These are phyloP conservation scores for Trissolcus basalis DNA, from an alignment of 1,140 invertebrate species.

Conservation along the genomic window DNA sequence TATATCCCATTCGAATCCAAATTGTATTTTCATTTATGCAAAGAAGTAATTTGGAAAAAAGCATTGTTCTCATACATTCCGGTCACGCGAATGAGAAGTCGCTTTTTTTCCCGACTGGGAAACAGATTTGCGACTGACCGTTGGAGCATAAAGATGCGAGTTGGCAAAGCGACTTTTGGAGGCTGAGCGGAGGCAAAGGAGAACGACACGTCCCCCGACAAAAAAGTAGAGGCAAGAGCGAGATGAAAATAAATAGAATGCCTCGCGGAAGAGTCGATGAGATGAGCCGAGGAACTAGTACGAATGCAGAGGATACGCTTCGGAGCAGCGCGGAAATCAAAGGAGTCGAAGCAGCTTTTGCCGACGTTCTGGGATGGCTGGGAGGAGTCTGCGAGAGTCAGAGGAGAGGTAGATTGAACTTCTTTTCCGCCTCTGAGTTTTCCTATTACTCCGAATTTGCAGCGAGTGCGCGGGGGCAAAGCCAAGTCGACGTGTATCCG, in stretches of 20 bases:
- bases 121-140: conserved; percentile 51
- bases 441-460: conserved; percentile 74
- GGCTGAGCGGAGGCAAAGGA: conserved; percentile 38
- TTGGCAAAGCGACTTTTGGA: conserved; percentile 66
- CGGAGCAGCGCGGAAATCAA: conserved; percentile 67
- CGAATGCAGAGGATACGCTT: conserved; percentile 57
- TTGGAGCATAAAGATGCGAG: conserved; percentile 46
- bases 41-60: no score
- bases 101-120: no score
- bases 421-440: conserved; percentile 73
- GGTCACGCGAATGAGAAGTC: no score
- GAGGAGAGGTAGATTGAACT: conserved; percentile 70
- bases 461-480: conserved; percentile 60
- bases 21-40: no score
- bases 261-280: conserved; percentile 12
- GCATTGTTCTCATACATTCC: no score
- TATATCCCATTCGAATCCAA: no score
- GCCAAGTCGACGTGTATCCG: conserved; percentile 51
- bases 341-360: conserved; percentile 70
- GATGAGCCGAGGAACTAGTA: conserved; percentile 29
- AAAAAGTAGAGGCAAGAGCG: conserved; percentile 12
- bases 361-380: conserved; percentile 60
- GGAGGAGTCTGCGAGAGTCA: conserved; percentile 31
- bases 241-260: conserved; percentile 15
- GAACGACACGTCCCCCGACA: no score